These are phyloP conservation scores for Sebastes oblongus DNA, from an alignment of 2,797 vertebrate genomes.

Conservation along the genomic window DNA sequence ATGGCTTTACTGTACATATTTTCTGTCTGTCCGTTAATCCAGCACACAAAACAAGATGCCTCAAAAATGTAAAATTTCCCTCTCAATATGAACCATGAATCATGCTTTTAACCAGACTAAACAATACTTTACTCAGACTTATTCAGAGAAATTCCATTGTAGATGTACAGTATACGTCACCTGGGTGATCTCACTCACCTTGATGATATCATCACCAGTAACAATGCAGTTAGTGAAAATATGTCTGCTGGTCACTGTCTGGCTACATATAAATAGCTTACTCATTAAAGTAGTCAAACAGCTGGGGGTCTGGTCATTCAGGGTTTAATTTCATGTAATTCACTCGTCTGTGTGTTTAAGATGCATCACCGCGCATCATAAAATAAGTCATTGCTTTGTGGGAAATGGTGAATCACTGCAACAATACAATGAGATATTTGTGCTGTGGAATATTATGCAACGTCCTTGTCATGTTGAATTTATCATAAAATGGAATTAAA, in stretches of 20 bases:
- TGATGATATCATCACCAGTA: conserved; percentile 16
- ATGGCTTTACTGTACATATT: not conserved
- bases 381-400: not conserved
- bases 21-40: not conserved
- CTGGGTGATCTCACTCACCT: not conserved
- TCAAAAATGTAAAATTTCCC: not conserved
- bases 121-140: not conserved
- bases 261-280: not conserved
- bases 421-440: not conserved
- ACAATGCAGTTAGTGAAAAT: not conserved
- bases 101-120: not conserved
- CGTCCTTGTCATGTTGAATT: not conserved
- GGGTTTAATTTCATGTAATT: not conserved
- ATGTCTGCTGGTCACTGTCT: conserved; percentile 12
- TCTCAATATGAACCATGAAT: not conserved
- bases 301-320: not conserved
- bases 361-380: not conserved
- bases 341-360: not conserved
- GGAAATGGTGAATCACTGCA: not conserved
- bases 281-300: not conserved
- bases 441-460: not conserved
- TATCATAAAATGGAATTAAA: not conserved
- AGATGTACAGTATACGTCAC: not conserved
- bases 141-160: not conserved
- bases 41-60: not conserved